Conservation (phyloP, 2,113 vertebrate genomes). For the Barnardius zonarius region DNA sequence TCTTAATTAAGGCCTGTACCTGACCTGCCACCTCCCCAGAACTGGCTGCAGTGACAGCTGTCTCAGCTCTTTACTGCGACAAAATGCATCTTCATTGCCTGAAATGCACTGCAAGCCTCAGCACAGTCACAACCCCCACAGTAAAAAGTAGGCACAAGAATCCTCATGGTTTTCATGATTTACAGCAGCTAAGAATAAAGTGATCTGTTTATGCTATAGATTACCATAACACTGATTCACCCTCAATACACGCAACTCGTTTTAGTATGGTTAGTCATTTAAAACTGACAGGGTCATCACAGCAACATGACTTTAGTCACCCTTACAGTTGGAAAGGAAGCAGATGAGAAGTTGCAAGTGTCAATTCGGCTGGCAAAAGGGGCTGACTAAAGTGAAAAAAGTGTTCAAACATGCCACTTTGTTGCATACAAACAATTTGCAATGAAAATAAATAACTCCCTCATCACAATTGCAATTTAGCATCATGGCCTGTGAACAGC, state of each 20-base stretch:
- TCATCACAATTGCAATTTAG: not conserved
- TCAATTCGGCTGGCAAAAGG: not conserved
- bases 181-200: not conserved
- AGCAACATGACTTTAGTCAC: slow-evolving; percentile 39
- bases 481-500: not conserved
- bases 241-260: not conserved
- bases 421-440: not conserved
- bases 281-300: slow-evolving; percentile 40
- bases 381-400: not conserved
- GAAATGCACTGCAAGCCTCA: not conserved
- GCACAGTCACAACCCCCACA: not conserved
- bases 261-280: slow-evolving; percentile 6
- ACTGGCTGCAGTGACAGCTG: not conserved
- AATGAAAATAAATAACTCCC: not conserved
- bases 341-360: not conserved
- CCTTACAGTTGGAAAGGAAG: slow-evolving; percentile 35
- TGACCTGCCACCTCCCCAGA: not conserved
- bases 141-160: not conserved
- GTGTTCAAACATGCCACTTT: not conserved
- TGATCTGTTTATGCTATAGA: not conserved
- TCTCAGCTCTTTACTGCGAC: not conserved
- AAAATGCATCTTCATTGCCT: slow-evolving; percentile 1
- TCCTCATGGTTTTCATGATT: not conserved
- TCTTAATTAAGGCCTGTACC: slow-evolving; percentile 18
- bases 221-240: not conserved